Evolutionary conservation across 1,140 invertebrate genomes (phyloP).

Genomic region (Ridgeia piscesae): DNA sequence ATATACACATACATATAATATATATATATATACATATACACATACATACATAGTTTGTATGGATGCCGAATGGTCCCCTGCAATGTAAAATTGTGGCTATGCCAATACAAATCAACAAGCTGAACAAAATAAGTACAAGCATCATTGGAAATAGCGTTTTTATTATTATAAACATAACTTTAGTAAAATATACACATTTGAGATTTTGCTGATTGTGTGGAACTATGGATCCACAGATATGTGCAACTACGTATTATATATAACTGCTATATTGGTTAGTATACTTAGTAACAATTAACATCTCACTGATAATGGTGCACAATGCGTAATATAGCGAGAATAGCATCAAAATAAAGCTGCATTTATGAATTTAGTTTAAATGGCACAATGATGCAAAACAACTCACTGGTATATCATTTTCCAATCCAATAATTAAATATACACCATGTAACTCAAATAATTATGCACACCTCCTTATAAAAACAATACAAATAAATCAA

Average conservation of each 20-base stretch:
- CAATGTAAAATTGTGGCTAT: too few species aligned
- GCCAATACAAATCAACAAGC: neutral
- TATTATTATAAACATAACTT: neutral
- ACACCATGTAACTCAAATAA: neutral
- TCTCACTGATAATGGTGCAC: neutral
- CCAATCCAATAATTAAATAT: neutral
- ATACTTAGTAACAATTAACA: neutral
- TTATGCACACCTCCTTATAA: neutral
- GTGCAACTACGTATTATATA: too few species aligned
- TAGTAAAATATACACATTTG: neutral
- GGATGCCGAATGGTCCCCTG: too few species aligned
- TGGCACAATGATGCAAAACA: neutral
- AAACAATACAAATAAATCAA: neutral
- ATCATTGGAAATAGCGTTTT: neutral
- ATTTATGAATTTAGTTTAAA: neutral
- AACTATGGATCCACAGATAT: too few species aligned
- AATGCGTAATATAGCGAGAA: neutral
- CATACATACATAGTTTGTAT: too few species aligned
- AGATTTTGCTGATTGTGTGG: too few species aligned
- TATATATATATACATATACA: too few species aligned
- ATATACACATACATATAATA: too few species aligned
- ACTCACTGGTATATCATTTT: neutral
- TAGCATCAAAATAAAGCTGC: neutral
- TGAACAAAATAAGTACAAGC: neutral
- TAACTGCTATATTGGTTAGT: too few species aligned